Evolutionary conservation across 1,140 invertebrate species (phyloP).

Genomic region (Drosophila tani): DNA sequence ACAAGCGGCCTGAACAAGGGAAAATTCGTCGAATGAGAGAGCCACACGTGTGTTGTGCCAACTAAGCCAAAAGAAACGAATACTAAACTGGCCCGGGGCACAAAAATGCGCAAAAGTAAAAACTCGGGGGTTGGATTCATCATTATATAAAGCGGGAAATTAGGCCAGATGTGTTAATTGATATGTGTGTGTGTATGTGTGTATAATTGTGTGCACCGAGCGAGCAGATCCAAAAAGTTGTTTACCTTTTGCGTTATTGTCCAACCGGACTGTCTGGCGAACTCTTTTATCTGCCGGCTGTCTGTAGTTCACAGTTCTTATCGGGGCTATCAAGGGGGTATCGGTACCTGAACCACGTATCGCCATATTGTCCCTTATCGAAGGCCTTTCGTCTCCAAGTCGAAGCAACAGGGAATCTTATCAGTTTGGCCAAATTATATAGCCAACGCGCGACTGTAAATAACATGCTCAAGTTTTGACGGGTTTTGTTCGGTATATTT

Average conservation of each 20-base stretch:
- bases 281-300: constrained; percentile 25
- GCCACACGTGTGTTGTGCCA: constrained; percentile 32
- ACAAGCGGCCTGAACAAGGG: neutral
- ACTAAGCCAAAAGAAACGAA: constrained; percentile 11
- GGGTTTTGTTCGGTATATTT: constrained; percentile 5
- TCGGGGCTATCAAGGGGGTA: constrained; percentile 33
- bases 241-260: constrained; percentile 46
- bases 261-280: constrained; percentile 28
- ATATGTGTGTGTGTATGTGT: constrained; percentile 4
- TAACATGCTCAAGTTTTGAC: constrained; percentile 26
- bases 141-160: constrained; percentile 30
- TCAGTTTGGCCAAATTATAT: constrained; percentile 22
- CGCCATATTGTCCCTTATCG: constrained; percentile 12
- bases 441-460: constrained; percentile 23
- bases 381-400: constrained; percentile 19
- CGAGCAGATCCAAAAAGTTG: constrained; percentile 27
- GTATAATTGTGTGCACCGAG: neutral
- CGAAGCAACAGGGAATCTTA: constrained; percentile 19
- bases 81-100: neutral
- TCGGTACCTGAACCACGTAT: neutral
- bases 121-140: constrained; percentile 13
- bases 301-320: constrained; percentile 32
- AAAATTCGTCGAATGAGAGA: constrained; percentile 25
- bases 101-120: constrained; percentile 34
- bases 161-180: constrained; percentile 61